These are phyloP conservation scores for Theodoxus fluviatilis DNA, from an alignment of 2,888 invertebrate species.

Conservation along the genomic window DNA sequence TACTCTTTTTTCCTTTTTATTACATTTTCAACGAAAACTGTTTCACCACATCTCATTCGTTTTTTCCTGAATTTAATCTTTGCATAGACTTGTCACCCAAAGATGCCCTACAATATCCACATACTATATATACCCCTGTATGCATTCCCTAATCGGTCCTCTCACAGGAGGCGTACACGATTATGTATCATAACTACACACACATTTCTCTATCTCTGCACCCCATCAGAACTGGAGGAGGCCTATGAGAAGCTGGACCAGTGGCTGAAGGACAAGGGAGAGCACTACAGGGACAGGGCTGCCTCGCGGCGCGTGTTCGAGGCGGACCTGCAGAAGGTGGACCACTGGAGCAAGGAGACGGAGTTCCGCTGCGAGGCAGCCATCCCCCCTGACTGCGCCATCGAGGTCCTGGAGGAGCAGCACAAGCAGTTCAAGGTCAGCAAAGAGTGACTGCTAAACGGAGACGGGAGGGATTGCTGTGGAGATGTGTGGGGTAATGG, in stretches of 20 bases:
- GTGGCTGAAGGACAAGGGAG: constrained; percentile 77
- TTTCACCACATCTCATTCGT: too few relatives aligned
- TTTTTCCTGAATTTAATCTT: not conserved
- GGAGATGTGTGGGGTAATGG: constrained; percentile 9
- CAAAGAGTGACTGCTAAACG: not conserved
- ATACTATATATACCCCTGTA: too few relatives aligned
- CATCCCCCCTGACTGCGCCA: constrained; percentile 76
- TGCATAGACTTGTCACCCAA: not conserved
- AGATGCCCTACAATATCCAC: not conserved
- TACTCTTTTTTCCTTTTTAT: too few relatives aligned
- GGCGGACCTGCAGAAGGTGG: constrained; percentile 79
- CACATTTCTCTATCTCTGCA: constrained; percentile 7
- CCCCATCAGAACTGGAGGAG: constrained; percentile 74
- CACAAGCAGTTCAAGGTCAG: constrained; percentile 27
- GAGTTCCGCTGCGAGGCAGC: constrained; percentile 86
- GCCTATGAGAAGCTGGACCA: constrained; percentile 78
- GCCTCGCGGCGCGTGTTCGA: constrained; percentile 84
- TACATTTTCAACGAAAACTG: too few relatives aligned
- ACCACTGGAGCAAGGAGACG: constrained; percentile 89
- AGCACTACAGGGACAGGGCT: constrained; percentile 76
- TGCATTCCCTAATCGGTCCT: too few relatives aligned
- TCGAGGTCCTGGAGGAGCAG: constrained; percentile 86
- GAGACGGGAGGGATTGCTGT: not conserved
- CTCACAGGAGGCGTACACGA: too few relatives aligned
- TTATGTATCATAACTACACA: too few relatives aligned